Evolutionary conservation across 2,113 vertebrate species (phyloP).

Genomic region (Cinclus mexicanus): DNA sequence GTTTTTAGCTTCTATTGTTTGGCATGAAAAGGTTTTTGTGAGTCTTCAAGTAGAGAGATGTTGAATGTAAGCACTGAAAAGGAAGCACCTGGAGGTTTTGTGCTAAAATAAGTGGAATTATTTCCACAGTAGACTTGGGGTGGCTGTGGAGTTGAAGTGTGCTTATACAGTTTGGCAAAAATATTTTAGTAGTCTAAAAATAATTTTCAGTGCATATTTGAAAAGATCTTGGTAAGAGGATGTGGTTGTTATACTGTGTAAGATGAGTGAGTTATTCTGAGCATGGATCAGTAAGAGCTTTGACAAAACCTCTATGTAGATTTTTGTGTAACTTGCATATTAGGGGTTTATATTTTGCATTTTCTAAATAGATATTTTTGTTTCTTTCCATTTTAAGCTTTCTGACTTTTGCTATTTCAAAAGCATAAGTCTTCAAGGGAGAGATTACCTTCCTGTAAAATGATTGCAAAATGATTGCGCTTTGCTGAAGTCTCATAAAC

Average conservation of each 20-base stretch:
- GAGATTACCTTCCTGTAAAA: background rate
- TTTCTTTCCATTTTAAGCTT: background rate
- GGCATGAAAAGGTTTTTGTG: background rate
- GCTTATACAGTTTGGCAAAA: background rate
- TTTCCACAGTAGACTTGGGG: background rate
- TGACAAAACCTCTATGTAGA: background rate
- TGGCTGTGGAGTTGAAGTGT: background rate
- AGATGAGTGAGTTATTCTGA: background rate
- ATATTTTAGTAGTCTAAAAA: background rate
- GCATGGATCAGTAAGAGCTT: background rate
- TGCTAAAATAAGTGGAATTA: conserved; percentile 9
- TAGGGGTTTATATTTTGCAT: background rate
- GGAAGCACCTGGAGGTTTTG: conserved; percentile 41
- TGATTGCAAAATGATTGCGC: background rate
- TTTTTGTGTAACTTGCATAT: background rate
- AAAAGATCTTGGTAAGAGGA: background rate
- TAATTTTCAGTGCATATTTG: background rate
- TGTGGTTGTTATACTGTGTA: background rate
- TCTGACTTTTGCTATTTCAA: background rate
- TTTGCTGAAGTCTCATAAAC: background rate
- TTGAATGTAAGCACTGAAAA: background rate
- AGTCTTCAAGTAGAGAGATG: background rate
- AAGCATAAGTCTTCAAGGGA: background rate
- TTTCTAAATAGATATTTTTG: background rate
- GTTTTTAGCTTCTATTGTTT: background rate